These are phyloP conservation scores for Budorcas taxicolor DNA, from an alignment of 2,113 vertebrate genomes.

Conservation along the genomic window DNA sequence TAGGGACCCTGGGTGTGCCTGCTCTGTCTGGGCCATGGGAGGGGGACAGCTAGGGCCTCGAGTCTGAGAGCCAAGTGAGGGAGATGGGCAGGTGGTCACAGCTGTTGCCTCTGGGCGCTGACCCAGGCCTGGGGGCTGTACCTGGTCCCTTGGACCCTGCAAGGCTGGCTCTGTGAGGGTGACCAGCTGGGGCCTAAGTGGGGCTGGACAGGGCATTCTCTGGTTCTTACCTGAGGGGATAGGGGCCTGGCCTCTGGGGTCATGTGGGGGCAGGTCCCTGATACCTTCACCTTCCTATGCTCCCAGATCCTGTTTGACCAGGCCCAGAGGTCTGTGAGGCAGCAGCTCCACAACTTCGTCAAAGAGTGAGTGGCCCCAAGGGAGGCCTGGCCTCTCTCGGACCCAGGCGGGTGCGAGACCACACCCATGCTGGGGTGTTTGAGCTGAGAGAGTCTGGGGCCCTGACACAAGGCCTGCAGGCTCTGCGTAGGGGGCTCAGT, in stretches of 20 bases:
- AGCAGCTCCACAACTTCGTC: constrained; percentile 95
- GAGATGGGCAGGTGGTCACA: constrained; percentile 5
- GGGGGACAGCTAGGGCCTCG: background rate
- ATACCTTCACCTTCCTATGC: background rate
- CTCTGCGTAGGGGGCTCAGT: background rate
- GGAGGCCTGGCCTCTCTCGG: background rate
- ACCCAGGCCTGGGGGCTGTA: background rate
- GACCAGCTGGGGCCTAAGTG: background rate
- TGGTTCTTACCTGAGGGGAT: background rate
- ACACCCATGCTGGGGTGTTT: too few species aligned
- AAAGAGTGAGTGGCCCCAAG: constrained; percentile 90
- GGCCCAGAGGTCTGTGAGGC: constrained; percentile 94
- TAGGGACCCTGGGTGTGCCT: background rate
- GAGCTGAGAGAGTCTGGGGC: too few species aligned
- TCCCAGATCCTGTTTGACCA: constrained; percentile 96
- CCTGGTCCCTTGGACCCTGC: background rate
- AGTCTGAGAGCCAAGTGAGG: background rate
- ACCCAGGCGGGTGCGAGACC: background rate
- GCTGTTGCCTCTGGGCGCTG: background rate
- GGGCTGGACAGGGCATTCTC: background rate
- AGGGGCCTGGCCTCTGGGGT: background rate
- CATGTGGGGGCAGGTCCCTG: background rate
- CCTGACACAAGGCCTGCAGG: background rate
- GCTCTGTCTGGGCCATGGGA: background rate
- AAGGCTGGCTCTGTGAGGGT: background rate